phyloP scores from a whole-genome alignment of 2,888 invertebrate species.

The Hemithea aestivaria region DNA sequence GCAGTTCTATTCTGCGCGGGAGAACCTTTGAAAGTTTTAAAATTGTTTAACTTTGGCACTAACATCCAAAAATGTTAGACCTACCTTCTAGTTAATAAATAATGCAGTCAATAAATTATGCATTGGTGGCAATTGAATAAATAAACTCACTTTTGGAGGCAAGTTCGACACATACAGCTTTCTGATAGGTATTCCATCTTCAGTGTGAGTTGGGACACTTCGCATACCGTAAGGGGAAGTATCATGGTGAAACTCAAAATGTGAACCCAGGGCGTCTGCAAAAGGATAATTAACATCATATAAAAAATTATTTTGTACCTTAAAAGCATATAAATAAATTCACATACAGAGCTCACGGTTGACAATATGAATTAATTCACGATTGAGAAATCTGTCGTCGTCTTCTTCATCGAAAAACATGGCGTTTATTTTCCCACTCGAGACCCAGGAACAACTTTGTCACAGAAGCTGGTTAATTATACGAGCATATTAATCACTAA shows the following conservation, averaged over 20 bases:
- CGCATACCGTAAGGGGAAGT: slow-evolving; percentile 38
- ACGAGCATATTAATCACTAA: slow-evolving; percentile 41
- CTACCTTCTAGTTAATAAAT: too few species aligned
- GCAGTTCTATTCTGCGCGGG: too few species aligned
- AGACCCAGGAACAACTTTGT: slow-evolving; percentile 28
- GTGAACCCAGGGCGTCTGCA: slow-evolving; percentile 54
- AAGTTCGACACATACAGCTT: slow-evolving; percentile 79
- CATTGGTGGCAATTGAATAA: too few species aligned
- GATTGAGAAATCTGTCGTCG: slow-evolving; percentile 52
- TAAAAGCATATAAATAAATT: slow-evolving; percentile 14
- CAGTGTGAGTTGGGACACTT: slow-evolving; percentile 70
- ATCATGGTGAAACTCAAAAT: slow-evolving; percentile 37
- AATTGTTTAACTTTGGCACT: too few species aligned
- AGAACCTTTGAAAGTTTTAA: too few species aligned
- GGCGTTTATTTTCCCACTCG: slow-evolving; percentile 30
- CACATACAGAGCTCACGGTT: slow-evolving; percentile 60
- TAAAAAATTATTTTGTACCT: neutral
- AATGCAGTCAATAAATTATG: too few species aligned
- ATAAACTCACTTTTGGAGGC: slow-evolving; percentile 72
- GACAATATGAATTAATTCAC: slow-evolving; percentile 57
- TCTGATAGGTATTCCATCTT: slow-evolving; percentile 79
- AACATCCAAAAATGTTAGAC: too few species aligned
- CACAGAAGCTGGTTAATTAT: slow-evolving; percentile 31
- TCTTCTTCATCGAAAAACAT: slow-evolving; percentile 64
- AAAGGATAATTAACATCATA: slow-evolving; percentile 26